Evolutionary conservation across 2,797 vertebrate species (phyloP), one percentile per base, ranked within the genome.

Genomic region (Apogon talboti): DNA sequence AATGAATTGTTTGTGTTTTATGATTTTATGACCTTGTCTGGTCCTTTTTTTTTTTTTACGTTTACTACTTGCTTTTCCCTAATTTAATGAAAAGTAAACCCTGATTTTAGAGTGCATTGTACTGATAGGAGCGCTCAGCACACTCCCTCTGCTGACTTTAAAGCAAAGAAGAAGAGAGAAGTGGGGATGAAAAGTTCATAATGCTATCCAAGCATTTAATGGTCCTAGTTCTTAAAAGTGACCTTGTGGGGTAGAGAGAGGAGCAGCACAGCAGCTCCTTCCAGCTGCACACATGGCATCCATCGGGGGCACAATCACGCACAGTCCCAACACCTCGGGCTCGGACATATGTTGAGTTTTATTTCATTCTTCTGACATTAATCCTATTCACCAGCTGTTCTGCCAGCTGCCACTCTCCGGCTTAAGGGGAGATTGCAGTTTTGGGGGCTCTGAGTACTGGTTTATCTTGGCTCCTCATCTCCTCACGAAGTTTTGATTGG

Each of bases 331-430:
- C 96, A 98, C 97, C 94, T 95, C 97, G 94, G 97, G 97, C 97
- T 96, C 95, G 96, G 97, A 98, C 97, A 99, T 99, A 99, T 99
- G 98, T 97, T 98, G 96, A 96, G 95, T 97, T 99, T 99, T 98
- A 98, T 98, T 98, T 98, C 96, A 98, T 98, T 98, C 96, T 99
- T 98, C 95, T 98, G 97, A 98, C 97, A 98, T 97, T 98, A 97
- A 98, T 99, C 98, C 96, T 96, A 95, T 96, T 98, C 96, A 96
- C 97, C 98, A 99, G 97, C 98, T 99, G 98, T 98, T 98, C 95
- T 95, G 96, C 97, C 97, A 99, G 97, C 96, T 98, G 97, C 96
- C 96, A 95, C 96, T 96, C 95, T 96, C 93, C 94, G 94, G 96
- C 94, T 96, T 96, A 93, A 94, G 95, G 95, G 93, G 91, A 94